Base-by-base conservation (phyloP, 2,888 invertebrate genomes). In the Pterostichus madidus region DNA sequence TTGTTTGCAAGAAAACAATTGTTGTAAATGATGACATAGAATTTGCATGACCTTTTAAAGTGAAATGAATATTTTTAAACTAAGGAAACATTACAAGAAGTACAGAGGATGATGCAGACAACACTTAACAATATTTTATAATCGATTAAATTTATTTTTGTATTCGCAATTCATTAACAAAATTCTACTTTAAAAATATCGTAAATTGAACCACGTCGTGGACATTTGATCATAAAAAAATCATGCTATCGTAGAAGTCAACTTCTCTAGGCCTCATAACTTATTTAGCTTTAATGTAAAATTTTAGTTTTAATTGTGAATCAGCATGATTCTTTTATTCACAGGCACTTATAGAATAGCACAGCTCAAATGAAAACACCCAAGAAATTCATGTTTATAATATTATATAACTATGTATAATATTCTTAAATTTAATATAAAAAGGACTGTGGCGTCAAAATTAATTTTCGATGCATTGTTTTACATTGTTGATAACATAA, bases 271-370 rank as follows among this genome's bases (percentile, higher is more conserved):
- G 81, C 81, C 81, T 75, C 75, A 59, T 32, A 73, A 80, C 24
- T 56, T 46, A 61, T 79, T 44, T 52, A 78, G 78, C 78, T 13
- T 44, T 78, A 24, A 17, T 61, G 44, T 61, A 52, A 17, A 80
- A 59, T 73, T 32, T 76, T 77, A 31, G 39, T 39, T 39, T 39
- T 39, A 71, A 49, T 53, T 61, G 31, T 61, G 32, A 77, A 77
- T 61, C 35, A 53, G 77, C 83, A 83, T 83, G 83, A 83, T 83
- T 83, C 53, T 83, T 83, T 83, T 83, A 76, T 64, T 82, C 77
- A 76, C 68, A 83, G 83, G 83, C 83, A 83, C 83, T 83, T 83
- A 81, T 81, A 77, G 61, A 82, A 83, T 68, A 83, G 83, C 83
- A 83, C 81, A 81, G 81, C 81, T 81, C 81, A 81, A 79, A 81